These are phyloP conservation scores for Brachionus paranguensis DNA, from an alignment of 1,140 invertebrate species.

Conservation along the genomic window DNA sequence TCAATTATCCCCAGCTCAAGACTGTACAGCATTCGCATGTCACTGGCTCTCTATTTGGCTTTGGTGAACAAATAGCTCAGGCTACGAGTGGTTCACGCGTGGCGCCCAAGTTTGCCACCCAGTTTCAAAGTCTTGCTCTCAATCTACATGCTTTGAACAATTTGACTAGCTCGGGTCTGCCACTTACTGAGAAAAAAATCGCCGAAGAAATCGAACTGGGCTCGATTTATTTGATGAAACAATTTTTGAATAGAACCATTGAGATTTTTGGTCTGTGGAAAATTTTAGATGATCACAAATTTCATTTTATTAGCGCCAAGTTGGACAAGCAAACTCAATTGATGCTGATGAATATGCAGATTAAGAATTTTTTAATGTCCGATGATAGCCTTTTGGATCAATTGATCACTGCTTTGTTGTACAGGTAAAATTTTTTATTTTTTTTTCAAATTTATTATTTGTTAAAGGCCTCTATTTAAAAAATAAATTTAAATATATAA, in stretches of 20 bases:
- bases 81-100: neutral
- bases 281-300: conserved; percentile 83
- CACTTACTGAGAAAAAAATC: conserved; percentile 35
- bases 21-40: conserved; percentile 16
- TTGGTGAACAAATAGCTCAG: neutral
- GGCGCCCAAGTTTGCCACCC: neutral
- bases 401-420: conserved; percentile 15
- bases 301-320: conserved; percentile 66
- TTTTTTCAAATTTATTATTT: neutral
- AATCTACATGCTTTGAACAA: conserved; percentile 41
- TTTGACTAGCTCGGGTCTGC: conserved; percentile 42
- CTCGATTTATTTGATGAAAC: conserved; percentile 70
- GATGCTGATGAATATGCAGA: conserved; percentile 61
- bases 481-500: no score
- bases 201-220: conserved; percentile 53
- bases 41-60: neutral
- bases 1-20: conserved; percentile 15
- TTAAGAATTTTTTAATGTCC: conserved; percentile 73
- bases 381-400: conserved; percentile 57
- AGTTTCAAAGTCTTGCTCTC: conserved; percentile 41
- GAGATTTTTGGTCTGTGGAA: conserved; percentile 90
- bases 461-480: no score
- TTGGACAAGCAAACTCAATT: conserved; percentile 37
- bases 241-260: conserved; percentile 70
- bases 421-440: conserved; percentile 6